Percentiles rank a stretch among this genome's conserved stretches.
phyloP scores from a whole-genome alignment of 1,140 invertebrate species.

The Trissolcus basalis region DNA sequence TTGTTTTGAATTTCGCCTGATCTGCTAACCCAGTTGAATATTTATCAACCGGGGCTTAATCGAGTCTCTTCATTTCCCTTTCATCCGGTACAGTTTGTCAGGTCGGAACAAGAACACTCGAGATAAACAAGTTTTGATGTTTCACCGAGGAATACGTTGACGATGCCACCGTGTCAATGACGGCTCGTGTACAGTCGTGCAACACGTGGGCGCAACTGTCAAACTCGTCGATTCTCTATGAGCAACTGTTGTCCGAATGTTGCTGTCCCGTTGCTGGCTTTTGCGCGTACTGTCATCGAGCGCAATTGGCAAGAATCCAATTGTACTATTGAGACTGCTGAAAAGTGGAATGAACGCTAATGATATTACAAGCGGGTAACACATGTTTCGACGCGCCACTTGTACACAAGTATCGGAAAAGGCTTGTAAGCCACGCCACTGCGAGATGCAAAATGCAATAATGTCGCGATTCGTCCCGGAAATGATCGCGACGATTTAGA shows the following conservation, averaged over 20 bases:
- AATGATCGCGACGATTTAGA: constrained; percentile 5
- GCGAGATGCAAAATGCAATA: not conserved
- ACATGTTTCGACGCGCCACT: constrained; percentile 23
- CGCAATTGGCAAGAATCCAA: constrained; percentile 28
- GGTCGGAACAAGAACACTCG: not conserved
- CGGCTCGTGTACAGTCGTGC: not conserved
- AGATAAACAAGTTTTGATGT: not conserved
- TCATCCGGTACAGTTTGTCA: too few species aligned
- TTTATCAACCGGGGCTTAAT: too few species aligned
- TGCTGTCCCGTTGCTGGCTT: not conserved
- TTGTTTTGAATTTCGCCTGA: too few species aligned
- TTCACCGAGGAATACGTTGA: not conserved
- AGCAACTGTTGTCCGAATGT: not conserved
- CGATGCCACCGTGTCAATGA: not conserved
- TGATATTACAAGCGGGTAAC: constrained; percentile 42
- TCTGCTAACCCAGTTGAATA: too few species aligned
- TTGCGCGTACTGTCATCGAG: not conserved
- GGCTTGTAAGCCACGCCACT: not conserved
- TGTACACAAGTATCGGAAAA: not conserved
- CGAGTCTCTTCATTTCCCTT: too few species aligned
- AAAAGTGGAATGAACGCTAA: constrained; percentile 45
- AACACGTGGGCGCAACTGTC: not conserved
- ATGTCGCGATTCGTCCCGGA: not conserved
- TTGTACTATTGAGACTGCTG: constrained; percentile 12
- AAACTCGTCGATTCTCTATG: not conserved